These are phyloP conservation scores for Dromius quadrimaculatus DNA, from an alignment of 2,888 invertebrate species.

Conservation along the genomic window DNA sequence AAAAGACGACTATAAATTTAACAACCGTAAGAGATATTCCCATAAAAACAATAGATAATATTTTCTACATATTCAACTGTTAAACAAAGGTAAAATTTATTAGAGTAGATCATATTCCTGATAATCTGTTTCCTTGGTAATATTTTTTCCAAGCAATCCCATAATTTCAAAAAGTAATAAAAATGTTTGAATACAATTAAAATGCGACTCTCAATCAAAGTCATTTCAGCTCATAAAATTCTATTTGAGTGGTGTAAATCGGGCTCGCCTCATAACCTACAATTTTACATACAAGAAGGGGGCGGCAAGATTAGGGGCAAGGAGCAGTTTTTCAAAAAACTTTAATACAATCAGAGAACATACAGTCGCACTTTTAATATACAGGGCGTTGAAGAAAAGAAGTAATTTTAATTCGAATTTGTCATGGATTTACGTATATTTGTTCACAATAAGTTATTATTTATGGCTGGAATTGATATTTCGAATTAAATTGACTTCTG, in stretches of 20 bases:
- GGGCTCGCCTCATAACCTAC: conserved; percentile 38
- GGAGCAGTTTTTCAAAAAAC: conserved; percentile 33
- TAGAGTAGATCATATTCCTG: conserved; percentile 28
- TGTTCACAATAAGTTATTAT: conserved; percentile 3
- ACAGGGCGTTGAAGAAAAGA: conserved; percentile 8
- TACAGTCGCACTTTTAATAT: conserved; percentile 47
- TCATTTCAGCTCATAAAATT: no score
- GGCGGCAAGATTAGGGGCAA: conserved; percentile 50
- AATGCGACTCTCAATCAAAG: no score
- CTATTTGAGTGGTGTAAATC: conserved; percentile 18
- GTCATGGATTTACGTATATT: not conserved
- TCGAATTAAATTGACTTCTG: not conserved
- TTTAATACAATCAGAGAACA: conserved; percentile 50
- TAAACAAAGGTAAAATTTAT: conserved; percentile 48
- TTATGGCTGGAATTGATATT: conserved; percentile 17
- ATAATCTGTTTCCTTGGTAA: conserved; percentile 38
- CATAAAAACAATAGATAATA: not conserved
- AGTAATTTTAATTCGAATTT: conserved; percentile 9
- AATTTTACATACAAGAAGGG: conserved; percentile 48
- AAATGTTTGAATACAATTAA: not conserved
- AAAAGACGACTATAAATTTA: not conserved
- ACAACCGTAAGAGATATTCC: not conserved
- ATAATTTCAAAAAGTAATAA: conserved; percentile 34
- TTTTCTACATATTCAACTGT: conserved; percentile 31
- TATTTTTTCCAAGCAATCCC: conserved; percentile 16